Conservation (phyloP, 2,888 invertebrate species). For the Hirudinaria manillensis region DNA sequence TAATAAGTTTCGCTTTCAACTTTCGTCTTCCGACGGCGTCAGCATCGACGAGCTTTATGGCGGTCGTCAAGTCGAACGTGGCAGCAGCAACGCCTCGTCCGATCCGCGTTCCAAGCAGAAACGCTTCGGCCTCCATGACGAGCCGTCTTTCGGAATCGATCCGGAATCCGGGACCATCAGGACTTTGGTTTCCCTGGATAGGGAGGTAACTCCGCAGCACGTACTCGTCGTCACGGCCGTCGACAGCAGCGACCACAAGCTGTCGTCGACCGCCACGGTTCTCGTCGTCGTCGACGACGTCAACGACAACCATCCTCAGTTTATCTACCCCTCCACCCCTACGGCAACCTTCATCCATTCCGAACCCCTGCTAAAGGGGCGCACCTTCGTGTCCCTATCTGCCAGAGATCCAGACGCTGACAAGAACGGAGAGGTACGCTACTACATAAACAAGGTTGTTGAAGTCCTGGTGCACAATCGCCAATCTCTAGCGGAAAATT, state of each 20-base stretch:
- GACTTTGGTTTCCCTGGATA: conserved; percentile 40
- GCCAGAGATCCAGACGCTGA: conserved; percentile 35
- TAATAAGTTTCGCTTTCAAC: conserved; percentile 18
- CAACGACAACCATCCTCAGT: conserved; percentile 42
- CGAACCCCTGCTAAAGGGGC: conserved; percentile 32
- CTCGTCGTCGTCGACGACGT: conserved; percentile 35
- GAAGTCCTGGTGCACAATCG: background rate
- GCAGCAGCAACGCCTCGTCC: background rate
- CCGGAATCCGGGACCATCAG: conserved; percentile 42
- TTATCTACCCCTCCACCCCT: conserved; percentile 31
- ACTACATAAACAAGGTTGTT: conserved; percentile 28
- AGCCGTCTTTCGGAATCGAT: conserved; percentile 34
- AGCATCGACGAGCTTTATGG: background rate
- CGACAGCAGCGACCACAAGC: conserved; percentile 28
- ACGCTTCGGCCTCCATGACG: background rate
- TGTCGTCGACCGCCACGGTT: conserved; percentile 35
- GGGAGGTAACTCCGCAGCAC: conserved; percentile 33
- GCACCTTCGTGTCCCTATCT: conserved; percentile 33
- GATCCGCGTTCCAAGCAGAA: background rate
- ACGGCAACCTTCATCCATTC: conserved; percentile 22
- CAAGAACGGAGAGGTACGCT: conserved; percentile 35
- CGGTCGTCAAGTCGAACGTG: background rate
- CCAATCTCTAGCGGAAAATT: conserved; percentile 9
- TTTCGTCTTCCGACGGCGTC: background rate
- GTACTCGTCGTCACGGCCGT: conserved; percentile 32